phyloP scores from a whole-genome alignment of 37 sponge, comb jelly and placozoan species.

The Chondrosia reniformis region DNA sequence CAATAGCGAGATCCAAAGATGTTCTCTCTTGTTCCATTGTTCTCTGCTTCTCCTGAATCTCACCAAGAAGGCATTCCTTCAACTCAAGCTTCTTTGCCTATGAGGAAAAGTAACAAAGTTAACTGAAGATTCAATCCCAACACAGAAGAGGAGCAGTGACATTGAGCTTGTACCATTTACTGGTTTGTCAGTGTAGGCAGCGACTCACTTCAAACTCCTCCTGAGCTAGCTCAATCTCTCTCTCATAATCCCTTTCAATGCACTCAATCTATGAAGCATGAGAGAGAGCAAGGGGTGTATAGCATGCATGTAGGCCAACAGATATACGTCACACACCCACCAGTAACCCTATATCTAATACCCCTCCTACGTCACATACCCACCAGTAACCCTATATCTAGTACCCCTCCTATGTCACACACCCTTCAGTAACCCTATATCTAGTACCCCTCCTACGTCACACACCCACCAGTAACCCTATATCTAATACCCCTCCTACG shows the following conservation, averaged over 20 bases:
- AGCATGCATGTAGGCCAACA: no score
- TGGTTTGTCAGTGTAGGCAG: no score
- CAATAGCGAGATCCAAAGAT: conserved; percentile 47
- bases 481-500: no score
- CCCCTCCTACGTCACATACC: neutral
- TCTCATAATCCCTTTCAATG: conserved; percentile 60
- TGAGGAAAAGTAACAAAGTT: neutral
- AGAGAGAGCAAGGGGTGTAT: neutral
- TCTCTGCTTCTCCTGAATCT: conserved; percentile 71
- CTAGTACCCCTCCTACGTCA: no score
- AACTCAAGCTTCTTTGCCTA: conserved; percentile 63
- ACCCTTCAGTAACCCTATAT: neutral
- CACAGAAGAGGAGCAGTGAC: no score
- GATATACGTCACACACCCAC: no score
- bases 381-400: neutral
- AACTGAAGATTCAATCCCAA: no score
- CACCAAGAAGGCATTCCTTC: conserved; percentile 61
- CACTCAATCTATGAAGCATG: conserved; percentile 1
- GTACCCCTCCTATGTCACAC: neutral
- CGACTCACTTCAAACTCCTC: conserved; percentile 58
- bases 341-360: neutral
- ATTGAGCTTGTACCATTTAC: no score
- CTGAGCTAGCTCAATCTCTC: conserved; percentile 47
- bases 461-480: no score
- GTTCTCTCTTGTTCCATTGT: conserved; percentile 38